Conservation (phyloP, 1,140 invertebrate species). For the Cephus cinctus region DNA sequence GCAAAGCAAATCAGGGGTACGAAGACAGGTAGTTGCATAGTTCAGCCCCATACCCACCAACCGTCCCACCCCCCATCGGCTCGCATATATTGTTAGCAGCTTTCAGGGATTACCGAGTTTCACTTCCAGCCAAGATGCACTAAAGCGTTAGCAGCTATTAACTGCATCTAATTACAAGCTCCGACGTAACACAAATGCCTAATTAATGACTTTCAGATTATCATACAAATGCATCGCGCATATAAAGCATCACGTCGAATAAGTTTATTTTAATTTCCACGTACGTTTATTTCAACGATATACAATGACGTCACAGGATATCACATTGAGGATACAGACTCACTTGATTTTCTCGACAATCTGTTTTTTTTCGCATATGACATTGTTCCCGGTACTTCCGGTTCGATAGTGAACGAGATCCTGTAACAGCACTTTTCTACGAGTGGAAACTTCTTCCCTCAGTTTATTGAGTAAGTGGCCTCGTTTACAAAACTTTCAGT, state of each 20-base stretch:
- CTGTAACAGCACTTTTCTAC: too few relatives aligned
- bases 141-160: constrained; percentile 48
- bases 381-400: too few relatives aligned
- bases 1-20: constrained; percentile 37
- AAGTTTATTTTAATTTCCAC: too few relatives aligned
- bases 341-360: too few relatives aligned
- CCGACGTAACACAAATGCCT: constrained; percentile 51
- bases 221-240: constrained; percentile 43
- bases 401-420: too few relatives aligned
- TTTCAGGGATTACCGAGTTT: constrained; percentile 47
- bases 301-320: too few relatives aligned
- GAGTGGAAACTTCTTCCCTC: constrained; percentile 39
- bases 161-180: constrained; percentile 57
- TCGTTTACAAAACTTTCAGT: constrained; percentile 46
- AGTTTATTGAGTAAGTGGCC: constrained; percentile 49
- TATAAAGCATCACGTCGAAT: not conserved
- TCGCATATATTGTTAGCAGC: constrained; percentile 23
- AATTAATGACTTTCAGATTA: constrained; percentile 55
- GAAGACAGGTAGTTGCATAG: constrained; percentile 34
- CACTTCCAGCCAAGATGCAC: constrained; percentile 43
- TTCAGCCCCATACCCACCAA: constrained; percentile 27
- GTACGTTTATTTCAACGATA: too few relatives aligned
- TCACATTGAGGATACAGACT: not conserved
- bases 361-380: too few relatives aligned
- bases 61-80: too few relatives aligned